These are phyloP conservation scores for Heliconius ismenius DNA, from an alignment of 2,888 invertebrate species.

Conservation along the genomic window DNA sequence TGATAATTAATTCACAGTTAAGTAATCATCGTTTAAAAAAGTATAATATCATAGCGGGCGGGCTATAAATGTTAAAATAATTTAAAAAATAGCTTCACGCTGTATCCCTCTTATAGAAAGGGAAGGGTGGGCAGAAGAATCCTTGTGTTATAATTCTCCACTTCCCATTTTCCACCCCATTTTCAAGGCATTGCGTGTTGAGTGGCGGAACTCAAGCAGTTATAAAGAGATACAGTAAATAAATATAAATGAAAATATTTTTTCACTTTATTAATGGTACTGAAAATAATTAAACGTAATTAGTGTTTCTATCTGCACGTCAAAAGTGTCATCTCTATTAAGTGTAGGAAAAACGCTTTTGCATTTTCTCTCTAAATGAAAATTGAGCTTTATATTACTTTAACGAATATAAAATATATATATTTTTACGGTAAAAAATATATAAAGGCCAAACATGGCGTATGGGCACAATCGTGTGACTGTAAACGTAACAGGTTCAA, in stretches of 20 bases:
- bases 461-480: too few relatives aligned
- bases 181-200: not conserved
- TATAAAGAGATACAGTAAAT: not conserved
- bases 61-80: too few relatives aligned
- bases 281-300: conserved; percentile 10
- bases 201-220: not conserved
- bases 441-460: too few relatives aligned
- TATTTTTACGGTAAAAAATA: not conserved
- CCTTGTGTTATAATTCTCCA: too few relatives aligned
- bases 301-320: conserved; percentile 14
- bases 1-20: too few relatives aligned
- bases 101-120: too few relatives aligned
- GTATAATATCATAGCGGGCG: too few relatives aligned
- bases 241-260: not conserved
- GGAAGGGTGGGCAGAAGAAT: too few relatives aligned
- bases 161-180: too few relatives aligned
- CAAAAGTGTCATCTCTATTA: conserved; percentile 14
- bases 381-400: not conserved
- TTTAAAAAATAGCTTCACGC: too few relatives aligned
- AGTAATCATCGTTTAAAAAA: too few relatives aligned
- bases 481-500: too few relatives aligned
- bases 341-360: conserved; percentile 16
- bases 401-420: conserved; percentile 2
- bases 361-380: conserved; percentile 18
- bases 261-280: not conserved